Evolutionary conservation across 2,113 vertebrate genomes (phyloP), one percentile per base, ranked within the genome.

Genomic region (Lepisosteus oculatus): DNA sequence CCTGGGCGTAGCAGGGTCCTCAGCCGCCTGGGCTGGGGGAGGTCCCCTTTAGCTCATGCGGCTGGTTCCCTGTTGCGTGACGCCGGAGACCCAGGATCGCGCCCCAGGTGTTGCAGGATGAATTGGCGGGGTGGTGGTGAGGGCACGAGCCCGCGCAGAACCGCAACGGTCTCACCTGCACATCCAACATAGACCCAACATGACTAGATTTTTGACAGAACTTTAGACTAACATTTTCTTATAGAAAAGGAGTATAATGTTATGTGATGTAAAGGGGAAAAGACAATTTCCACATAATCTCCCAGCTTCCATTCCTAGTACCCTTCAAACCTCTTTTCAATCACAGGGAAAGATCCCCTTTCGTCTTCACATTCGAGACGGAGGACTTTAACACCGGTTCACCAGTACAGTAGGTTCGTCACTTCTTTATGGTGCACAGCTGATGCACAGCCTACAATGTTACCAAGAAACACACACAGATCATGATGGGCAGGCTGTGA

Each of bases 281-380:
- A 13, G 29, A 29, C 9, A 45, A 4, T 3, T 8, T 9, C 9
- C 4, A 44, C 42, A 7, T 65, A n/a, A 44, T 55, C 29, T 51
- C 3, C 6, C 66, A 44, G 4, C 7, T 61, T 55, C 63, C 61
- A 68, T 43, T 29, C 4, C 0, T 0, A 54, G 51, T 29, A 42
- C 57, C 0, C 43, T 15, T 44, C 42, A 29, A 29, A 29, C 29
- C 29, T 64, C 62, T 41, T 51, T 68, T 55, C 17, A 4, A 14
- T 15, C 6, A 12, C 13, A 98, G 96, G 82, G 95, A 97, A 74
- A 81, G 93, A 67, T 91, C 92, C 0, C 94, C 96, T 1, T 98
- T 98, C 83, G 92, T 97, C 85, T 97, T 95, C 76, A 93, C 95
- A 0, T 94, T 94, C 8, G 96, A 97, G 85, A 98, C 97, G 95